A percentile compares a stretch with the other conserved stretches of the same genome.
Evolutionary conservation across 1,140 invertebrate species (phyloP).

Genomic region (Camponotus floridanus): DNA sequence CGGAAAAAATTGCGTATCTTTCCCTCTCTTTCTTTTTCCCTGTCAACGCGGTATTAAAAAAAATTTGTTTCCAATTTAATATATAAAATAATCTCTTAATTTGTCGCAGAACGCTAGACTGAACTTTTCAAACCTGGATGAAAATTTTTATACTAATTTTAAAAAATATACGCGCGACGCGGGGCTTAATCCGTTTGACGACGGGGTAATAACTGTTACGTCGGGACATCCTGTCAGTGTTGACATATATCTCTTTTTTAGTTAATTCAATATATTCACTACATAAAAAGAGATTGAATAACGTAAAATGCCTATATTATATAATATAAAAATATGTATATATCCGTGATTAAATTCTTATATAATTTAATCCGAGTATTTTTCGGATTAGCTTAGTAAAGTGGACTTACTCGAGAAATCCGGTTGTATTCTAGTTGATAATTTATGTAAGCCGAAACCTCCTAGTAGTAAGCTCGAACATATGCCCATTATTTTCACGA

Average conservation of each 20-base stretch:
- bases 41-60: not conserved
- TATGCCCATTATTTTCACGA: constrained; percentile 50
- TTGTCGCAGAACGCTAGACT: constrained; percentile 15
- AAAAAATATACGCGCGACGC: not conserved
- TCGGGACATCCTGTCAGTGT: not conserved
- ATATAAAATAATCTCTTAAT: constrained; percentile 36
- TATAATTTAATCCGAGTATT: constrained; percentile 38
- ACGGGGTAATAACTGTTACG: constrained; percentile 19
- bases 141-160: constrained; percentile 45
- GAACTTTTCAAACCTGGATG: constrained; percentile 33
- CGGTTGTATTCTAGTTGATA: constrained; percentile 51
- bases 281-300: constrained; percentile 13
- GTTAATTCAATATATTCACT: constrained; percentile 39
- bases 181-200: constrained; percentile 19
- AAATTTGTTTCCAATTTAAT: constrained; percentile 46
- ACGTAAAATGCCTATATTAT: constrained; percentile 10
- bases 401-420: constrained; percentile 39
- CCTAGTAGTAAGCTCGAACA: constrained; percentile 31
- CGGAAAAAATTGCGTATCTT: not conserved
- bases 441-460: constrained; percentile 61
- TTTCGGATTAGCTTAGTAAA: constrained; percentile 38
- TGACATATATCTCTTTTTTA: constrained; percentile 8
- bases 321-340: not conserved
- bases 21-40: not conserved
- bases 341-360: constrained; percentile 51